phyloP scores from a whole-genome alignment of 1,140 invertebrate genomes.

The Zaprionus gabonicus region DNA sequence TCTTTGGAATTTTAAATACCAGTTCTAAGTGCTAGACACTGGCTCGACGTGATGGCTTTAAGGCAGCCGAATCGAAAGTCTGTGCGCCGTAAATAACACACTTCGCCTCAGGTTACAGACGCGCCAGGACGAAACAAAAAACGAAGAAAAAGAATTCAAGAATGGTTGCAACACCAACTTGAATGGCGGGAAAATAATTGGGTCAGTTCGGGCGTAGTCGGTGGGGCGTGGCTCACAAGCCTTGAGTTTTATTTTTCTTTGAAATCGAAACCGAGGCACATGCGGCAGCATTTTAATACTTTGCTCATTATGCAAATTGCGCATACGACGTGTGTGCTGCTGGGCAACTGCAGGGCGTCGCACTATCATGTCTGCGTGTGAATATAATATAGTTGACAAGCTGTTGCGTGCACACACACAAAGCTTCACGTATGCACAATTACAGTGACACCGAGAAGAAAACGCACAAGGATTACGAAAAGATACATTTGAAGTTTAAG shows the following conservation, averaged over 20 bases:
- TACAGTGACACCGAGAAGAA: background rate
- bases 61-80: slow-evolving; percentile 56
- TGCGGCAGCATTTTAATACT: slow-evolving; percentile 43
- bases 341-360: slow-evolving; percentile 35
- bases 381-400: slow-evolving; percentile 61
- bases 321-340: slow-evolving; percentile 63
- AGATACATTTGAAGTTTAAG: background rate
- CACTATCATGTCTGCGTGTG: slow-evolving; percentile 42
- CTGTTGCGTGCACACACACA: slow-evolving; percentile 56
- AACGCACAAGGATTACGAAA: slow-evolving; percentile 13
- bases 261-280: slow-evolving; percentile 39
- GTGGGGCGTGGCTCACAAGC: slow-evolving; percentile 6
- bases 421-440: background rate
- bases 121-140: slow-evolving; percentile 17
- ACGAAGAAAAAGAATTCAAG: slow-evolving; percentile 35
- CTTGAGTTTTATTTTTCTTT: slow-evolving; percentile 28
- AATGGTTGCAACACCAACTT: slow-evolving; percentile 27
- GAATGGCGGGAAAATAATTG: slow-evolving; percentile 54
- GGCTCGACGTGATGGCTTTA: slow-evolving; percentile 56
- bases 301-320: slow-evolving; percentile 76
- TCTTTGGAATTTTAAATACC: slow-evolving; percentile 56
- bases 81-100: slow-evolving; percentile 57
- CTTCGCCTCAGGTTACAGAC: slow-evolving; percentile 70
- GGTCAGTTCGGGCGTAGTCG: slow-evolving; percentile 39
- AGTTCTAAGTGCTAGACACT: slow-evolving; percentile 47